These are phyloP conservation scores for Umimayanthus chanpuru DNA, from an alignment of 92 coral and sea anemone species.

Conservation along the genomic window DNA sequence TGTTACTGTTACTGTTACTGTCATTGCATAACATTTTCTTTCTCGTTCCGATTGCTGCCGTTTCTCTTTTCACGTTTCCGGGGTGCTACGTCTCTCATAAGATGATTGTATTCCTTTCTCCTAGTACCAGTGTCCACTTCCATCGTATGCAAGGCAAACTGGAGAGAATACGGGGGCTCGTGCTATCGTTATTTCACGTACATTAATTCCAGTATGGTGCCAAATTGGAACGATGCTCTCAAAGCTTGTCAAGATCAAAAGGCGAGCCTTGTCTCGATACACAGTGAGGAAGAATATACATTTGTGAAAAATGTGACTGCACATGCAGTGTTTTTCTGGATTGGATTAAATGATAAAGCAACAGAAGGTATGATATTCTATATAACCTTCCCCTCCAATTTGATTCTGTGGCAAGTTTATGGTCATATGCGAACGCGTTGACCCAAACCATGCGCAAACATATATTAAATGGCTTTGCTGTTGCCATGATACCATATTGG, in stretches of 20 bases:
- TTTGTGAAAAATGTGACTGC: neutral
- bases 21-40: no score
- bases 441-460: no score
- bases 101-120: no score
- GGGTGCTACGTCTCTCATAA: no score
- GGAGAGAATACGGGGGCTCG: neutral
- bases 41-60: no score
- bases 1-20: no score
- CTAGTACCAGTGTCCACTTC: neutral
- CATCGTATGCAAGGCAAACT: neutral
- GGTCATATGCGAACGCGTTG: no score
- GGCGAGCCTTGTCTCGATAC: neutral
- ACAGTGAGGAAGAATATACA: neutral
- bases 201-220: neutral
- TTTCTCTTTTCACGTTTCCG: no score
- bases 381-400: no score
- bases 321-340: neutral
- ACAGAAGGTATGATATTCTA: neutral
- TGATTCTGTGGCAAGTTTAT: no score
- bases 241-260: neutral
- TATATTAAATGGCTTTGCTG: no score
- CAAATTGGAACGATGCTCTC: neutral
- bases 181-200: neutral
- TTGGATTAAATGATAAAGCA: slow-evolving; percentile 9
- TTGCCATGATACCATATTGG: no score